Percentiles rank a stretch among this genome's conserved stretches.
Evolutionary conservation across 2,888 invertebrate species (phyloP).

Genomic region (Pilophorus perplexus): DNA sequence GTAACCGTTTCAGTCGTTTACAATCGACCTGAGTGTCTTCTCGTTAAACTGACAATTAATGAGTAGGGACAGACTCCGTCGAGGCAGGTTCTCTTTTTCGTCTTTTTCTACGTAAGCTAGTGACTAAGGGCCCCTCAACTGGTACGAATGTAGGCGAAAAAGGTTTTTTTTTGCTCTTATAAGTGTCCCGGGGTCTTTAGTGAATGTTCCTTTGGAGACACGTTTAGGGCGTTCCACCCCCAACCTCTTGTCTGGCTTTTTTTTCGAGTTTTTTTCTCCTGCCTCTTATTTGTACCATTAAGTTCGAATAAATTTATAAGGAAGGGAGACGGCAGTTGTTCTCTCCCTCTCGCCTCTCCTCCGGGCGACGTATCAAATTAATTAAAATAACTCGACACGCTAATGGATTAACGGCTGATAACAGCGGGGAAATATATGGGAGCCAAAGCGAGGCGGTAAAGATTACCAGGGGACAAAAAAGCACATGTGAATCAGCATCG

Average conservation of each 20-base stretch:
- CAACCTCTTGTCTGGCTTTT: neutral
- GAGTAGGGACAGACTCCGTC: conserved; percentile 1
- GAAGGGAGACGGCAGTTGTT: neutral
- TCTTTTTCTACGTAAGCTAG: neutral
- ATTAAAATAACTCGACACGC: conserved; percentile 32
- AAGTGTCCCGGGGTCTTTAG: neutral
- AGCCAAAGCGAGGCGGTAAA: neutral
- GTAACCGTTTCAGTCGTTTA: too few relatives aligned
- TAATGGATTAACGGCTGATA: conserved; percentile 28
- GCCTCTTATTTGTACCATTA: conserved; percentile 32
- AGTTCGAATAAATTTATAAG: conserved; percentile 17
- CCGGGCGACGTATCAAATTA: conserved; percentile 5
- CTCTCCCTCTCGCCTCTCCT: neutral
- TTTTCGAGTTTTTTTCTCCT: neutral
- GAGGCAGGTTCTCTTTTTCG: neutral
- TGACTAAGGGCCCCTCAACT: neutral
- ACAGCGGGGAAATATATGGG: conserved; percentile 12
- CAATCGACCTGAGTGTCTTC: too few relatives aligned
- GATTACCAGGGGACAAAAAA: too few relatives aligned
- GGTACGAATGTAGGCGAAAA: conserved; percentile 33
- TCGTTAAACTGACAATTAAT: conserved; percentile 38
- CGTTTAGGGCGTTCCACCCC: conserved; percentile 7
- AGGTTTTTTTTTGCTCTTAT: neutral
- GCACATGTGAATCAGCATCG: too few relatives aligned
- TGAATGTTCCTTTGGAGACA: too few relatives aligned